Conservation (phyloP, 2,113 vertebrate species). For the Capricornis sumatraensis region DNA sequence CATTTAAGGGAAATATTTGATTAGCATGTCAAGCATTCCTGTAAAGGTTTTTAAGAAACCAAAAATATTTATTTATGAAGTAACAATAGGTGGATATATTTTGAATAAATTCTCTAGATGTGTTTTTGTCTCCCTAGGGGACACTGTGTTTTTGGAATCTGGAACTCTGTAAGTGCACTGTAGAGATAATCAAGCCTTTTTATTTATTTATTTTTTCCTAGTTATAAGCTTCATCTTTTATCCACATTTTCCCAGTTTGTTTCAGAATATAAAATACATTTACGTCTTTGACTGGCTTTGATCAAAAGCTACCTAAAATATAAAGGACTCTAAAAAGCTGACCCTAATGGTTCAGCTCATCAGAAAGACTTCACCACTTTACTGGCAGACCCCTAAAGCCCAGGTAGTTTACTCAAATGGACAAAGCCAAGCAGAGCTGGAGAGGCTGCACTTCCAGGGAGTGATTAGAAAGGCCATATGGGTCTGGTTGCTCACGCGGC, state of each 20-base stretch:
- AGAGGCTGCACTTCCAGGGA: slow-evolving; percentile 35
- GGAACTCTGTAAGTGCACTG: not conserved
- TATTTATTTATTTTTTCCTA: not conserved
- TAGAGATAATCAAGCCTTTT: not conserved
- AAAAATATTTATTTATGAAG: not conserved
- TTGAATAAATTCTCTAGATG: not conserved
- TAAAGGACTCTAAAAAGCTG: slow-evolving; percentile 44
- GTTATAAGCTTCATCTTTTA: not conserved
- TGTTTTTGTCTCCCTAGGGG: not conserved
- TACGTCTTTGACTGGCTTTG: not conserved
- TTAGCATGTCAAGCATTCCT: not conserved
- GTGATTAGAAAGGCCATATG: slow-evolving; percentile 59
- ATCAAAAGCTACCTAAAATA: slow-evolving; percentile 30
- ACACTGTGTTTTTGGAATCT: not conserved
- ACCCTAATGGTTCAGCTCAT: slow-evolving; percentile 11
- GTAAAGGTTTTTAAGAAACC: not conserved
- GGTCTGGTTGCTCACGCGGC: slow-evolving; percentile 47
- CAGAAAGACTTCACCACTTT: slow-evolving; percentile 20
- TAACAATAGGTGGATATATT: not conserved
- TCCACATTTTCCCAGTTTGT: not conserved
- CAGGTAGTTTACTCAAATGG: not conserved
- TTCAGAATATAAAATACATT: not conserved
- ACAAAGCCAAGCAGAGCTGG: slow-evolving; percentile 42
- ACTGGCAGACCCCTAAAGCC: slow-evolving; percentile 11
- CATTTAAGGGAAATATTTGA: not conserved